Evolutionary conservation across 2,113 vertebrate species (phyloP).

Genomic region (Mionectes macconnelli): DNA sequence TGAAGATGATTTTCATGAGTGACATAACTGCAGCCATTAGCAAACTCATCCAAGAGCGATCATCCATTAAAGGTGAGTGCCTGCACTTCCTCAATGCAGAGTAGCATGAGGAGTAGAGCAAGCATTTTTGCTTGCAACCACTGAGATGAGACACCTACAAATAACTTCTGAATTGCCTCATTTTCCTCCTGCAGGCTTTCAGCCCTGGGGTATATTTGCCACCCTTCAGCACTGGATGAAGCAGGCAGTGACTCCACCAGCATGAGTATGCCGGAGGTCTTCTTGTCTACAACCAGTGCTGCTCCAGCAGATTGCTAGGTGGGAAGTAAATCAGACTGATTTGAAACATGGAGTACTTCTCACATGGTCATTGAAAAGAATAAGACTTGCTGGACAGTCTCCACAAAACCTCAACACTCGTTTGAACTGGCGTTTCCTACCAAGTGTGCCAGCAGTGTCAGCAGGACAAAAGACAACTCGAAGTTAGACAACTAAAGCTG

Average conservation of each 20-base stretch:
- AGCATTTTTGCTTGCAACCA: not conserved
- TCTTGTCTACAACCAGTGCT: not conserved
- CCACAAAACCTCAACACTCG: not conserved
- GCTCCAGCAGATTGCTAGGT: not conserved
- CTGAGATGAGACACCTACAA: not conserved
- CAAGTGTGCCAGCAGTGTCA: not conserved
- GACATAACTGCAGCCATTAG: constrained; percentile 11
- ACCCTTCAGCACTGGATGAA: not conserved
- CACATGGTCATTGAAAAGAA: not conserved
- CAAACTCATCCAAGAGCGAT: not conserved
- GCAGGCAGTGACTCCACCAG: not conserved
- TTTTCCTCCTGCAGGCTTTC: not conserved
- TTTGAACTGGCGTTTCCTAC: not conserved
- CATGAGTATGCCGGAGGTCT: not conserved
- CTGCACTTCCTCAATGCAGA: not conserved
- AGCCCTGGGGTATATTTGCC: not conserved
- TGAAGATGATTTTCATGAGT: not conserved
- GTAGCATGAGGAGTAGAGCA: not conserved
- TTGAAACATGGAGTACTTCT: not conserved
- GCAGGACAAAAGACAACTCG: not conserved
- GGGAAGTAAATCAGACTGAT: not conserved
- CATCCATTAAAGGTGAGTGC: constrained; percentile 8
- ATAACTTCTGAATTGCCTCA: not conserved
- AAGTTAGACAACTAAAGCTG: not conserved
- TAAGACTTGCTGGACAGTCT: not conserved